These are phyloP conservation scores for Cyclargus thomasi DNA, from an alignment of 1,140 invertebrate genomes.

Conservation along the genomic window DNA sequence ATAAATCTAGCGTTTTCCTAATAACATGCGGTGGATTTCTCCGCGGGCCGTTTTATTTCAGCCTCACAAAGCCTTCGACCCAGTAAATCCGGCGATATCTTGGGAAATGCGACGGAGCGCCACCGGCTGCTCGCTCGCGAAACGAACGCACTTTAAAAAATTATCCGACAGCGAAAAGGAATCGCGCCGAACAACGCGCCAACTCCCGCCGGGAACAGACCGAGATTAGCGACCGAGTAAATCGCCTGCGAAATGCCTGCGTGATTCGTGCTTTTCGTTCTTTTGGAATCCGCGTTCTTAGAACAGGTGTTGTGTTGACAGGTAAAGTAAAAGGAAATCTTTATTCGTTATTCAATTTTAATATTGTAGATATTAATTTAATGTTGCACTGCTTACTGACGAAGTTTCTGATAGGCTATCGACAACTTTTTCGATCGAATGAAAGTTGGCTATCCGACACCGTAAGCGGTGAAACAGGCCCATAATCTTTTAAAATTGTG, in stretches of 20 bases:
- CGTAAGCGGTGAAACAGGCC: too few relatives aligned
- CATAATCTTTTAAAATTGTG: too few relatives aligned
- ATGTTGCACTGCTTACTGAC: too few relatives aligned
- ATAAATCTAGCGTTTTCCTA: constrained; percentile 64
- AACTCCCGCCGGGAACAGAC: constrained; percentile 12
- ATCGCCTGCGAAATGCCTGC: neutral
- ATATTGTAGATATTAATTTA: too few relatives aligned
- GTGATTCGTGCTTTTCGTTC: neutral
- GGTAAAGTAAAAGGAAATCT: neutral
- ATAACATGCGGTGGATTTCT: constrained; percentile 65
- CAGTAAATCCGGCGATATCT: constrained; percentile 56
- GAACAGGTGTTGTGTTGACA: neutral
- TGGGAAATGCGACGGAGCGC: constrained; percentile 47
- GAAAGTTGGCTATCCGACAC: too few relatives aligned
- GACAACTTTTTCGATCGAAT: too few relatives aligned
- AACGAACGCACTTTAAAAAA: constrained; percentile 54
- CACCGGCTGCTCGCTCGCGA: constrained; percentile 39
- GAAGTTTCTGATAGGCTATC: too few relatives aligned
- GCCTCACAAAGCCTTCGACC: constrained; percentile 47
- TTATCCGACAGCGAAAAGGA: constrained; percentile 47
- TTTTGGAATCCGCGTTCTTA: neutral
- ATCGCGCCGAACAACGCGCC: constrained; percentile 31
- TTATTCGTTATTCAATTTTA: neutral
- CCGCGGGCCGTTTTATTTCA: constrained; percentile 63
- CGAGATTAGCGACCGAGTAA: constrained; percentile 17